Conservation (phyloP, 2,113 vertebrate genomes). For the Aleadryas rufinucha region DNA sequence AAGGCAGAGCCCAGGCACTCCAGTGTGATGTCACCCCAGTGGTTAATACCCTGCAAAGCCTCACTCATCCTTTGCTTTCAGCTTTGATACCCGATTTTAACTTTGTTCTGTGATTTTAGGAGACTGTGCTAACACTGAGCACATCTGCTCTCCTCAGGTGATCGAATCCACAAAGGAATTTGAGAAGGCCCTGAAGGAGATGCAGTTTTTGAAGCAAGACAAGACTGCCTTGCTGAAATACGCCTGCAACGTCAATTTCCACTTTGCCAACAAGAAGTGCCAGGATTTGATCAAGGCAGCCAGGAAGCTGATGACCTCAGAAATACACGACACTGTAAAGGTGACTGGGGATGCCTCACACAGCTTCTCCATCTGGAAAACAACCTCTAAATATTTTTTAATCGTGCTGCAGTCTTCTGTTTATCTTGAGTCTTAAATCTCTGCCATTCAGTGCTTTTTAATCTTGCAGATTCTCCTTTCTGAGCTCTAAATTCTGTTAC, state of each 20-base stretch:
- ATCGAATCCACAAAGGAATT: constrained; percentile 91
- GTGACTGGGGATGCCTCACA: constrained; percentile 47
- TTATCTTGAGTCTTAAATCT: not conserved
- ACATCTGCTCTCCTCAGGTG: constrained; percentile 73
- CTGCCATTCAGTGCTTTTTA: not conserved
- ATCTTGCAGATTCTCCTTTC: not conserved
- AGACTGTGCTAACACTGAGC: accelerated
- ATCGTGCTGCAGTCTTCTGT: not conserved
- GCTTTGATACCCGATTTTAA: not conserved
- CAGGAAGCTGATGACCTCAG: constrained; percentile 92
- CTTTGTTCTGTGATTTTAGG: not conserved
- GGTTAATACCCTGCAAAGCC: not conserved
- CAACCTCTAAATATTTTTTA: not conserved
- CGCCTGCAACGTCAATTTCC: constrained; percentile 87
- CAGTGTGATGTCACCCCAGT: not conserved
- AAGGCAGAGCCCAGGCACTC: no score
- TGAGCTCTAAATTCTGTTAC: not conserved
- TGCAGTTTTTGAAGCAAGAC: constrained; percentile 83
- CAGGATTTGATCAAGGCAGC: constrained; percentile 92
- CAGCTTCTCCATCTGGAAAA: not conserved
- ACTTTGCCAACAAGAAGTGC: constrained; percentile 97
- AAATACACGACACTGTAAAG: constrained; percentile 95
- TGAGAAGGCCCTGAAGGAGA: constrained; percentile 84
- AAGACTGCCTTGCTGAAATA: constrained; percentile 89
- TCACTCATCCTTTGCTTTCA: not conserved